Base-by-base conservation (phyloP, 2,888 invertebrate genomes). In the Matsumyia berberina region DNA sequence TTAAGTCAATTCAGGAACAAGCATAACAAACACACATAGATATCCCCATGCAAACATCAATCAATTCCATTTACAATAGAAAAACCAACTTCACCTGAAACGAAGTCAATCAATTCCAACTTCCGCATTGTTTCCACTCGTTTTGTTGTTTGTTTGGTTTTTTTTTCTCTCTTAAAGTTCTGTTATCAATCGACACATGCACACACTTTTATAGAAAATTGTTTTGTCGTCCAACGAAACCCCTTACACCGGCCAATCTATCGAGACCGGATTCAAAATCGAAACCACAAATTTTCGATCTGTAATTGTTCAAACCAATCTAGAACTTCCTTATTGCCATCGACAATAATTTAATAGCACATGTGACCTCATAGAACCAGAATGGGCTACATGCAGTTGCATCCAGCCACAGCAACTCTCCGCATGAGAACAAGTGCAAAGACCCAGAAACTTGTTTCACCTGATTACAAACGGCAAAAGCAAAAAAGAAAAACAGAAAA, bases 361-460 rank as follows among this genome's bases (percentile, higher is more conserved):
- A 66, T 85, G 58, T 85, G 80, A 85, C 79, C 85, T 66, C 85
- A 85, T 76, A 85, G 79, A 85, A 85, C 79, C 58, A 46, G 79
- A 80, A 79, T 74, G 37, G 51, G 53, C 19, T 70, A 31, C 39
- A 64, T 60, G 64, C 46, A 39, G 24, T 62, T 60, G 70, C 53
- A 66, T 44, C 53, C 19, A 31, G 46, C 39, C n/a, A 69, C 33
- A 79, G 57, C 42, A 58, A 66, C 69, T 44, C 69, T 44, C 55
- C 8, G 35, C 24, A 42, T 60, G 60, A 70, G 64, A 85, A 85
- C 85, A 85, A 85, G 79, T 85, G 85, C 85, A 85, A 85, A 85
- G 85, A 85, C 85, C 79, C 80, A 85, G 85, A 85, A 85, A 85
- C 85, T 85, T 66, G 85, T 85, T 85, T 80, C 85, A 80, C 80